These are phyloP conservation scores for Drosophila pseudoobscura DNA, from an alignment of 1,140 invertebrate species.

Conservation along the genomic window DNA sequence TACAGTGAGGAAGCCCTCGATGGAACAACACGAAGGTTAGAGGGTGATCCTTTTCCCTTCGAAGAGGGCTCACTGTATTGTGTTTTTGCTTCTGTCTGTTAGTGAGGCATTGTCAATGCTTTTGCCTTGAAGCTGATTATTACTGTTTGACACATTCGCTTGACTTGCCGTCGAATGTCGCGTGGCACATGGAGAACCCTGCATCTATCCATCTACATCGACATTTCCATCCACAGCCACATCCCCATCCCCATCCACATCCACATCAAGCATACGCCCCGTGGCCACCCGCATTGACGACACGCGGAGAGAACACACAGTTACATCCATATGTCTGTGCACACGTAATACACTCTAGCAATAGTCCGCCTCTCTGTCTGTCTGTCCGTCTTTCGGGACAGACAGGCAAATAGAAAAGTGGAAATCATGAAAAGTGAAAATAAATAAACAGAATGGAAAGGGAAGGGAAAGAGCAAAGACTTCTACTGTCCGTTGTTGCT, in stretches of 20 bases:
- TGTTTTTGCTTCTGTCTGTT: constrained; percentile 13
- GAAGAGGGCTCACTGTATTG: not conserved
- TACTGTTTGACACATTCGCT: constrained; percentile 70
- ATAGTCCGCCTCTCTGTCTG: constrained; percentile 21
- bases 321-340: constrained; percentile 16
- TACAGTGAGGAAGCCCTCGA: constrained; percentile 3
- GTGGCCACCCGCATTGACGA: constrained; percentile 27
- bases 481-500: constrained; percentile 23
- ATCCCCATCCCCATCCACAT: constrained; percentile 33
- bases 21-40: not conserved
- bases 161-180: constrained; percentile 40
- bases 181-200: constrained; percentile 13
- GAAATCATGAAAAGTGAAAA: constrained; percentile 60
- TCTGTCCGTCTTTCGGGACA: constrained; percentile 14
- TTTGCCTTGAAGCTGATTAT: constrained; percentile 75
- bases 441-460: constrained; percentile 22
- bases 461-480: constrained; percentile 13
- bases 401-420: constrained; percentile 57
- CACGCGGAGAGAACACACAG: constrained; percentile 26
- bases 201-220: constrained; percentile 19
- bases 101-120: constrained; percentile 42
- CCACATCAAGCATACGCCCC: constrained; percentile 66
- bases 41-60: no score
- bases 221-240: constrained; percentile 31
- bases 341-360: constrained; percentile 53